Evolutionary conservation across 1,140 invertebrate species (phyloP), one percentile per base, ranked within the genome.

Genomic region (Cyclina sinensis): DNA sequence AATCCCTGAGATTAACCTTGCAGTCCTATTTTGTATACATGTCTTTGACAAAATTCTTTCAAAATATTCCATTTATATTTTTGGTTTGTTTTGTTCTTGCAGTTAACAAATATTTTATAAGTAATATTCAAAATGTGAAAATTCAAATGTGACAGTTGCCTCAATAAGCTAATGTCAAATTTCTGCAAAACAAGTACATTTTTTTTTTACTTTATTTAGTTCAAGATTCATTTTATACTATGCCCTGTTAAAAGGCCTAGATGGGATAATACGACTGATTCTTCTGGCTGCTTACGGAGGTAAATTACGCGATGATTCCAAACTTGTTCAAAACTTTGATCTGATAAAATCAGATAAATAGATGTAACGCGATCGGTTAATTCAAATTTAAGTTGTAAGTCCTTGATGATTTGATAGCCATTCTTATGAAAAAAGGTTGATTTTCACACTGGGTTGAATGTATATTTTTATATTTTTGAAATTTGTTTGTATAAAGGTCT

Each of bases 401-500:
- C 65, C 65, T 70, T 70, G 32, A 70, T 7, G 65, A 70, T 37
- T 35, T 18, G 32, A 70, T 21, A 18, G 32, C 32, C 65, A 4
- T 37, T 70, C 65, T 12, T 37, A 70, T 37, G 32, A 70, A 12
- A 70, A 30, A 70, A 35, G 24, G 57, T 70, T 35, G 65, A 70
- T 70, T 70, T 70, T 70, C 65, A 37, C 65, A 70, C 65, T 32
- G 32, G 3, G 27, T 70, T 18, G 32, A 4, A 32, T 39, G 16
- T 37, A 70, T 70, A 16, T 70, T 70, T 70, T 70, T 70, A 70
- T 70, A 37, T 35, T 37, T 70, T 70, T 70, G 18, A 37, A 70
- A 70, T 30, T 37, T 70, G 65, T 70, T 70, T 70, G 37, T 70
- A 70, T 70, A 70, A 70, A 70, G 65, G 32, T 70, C 65, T 70